Conservation (phyloP, 1,140 invertebrate genomes). For the Sipha flava region DNA sequence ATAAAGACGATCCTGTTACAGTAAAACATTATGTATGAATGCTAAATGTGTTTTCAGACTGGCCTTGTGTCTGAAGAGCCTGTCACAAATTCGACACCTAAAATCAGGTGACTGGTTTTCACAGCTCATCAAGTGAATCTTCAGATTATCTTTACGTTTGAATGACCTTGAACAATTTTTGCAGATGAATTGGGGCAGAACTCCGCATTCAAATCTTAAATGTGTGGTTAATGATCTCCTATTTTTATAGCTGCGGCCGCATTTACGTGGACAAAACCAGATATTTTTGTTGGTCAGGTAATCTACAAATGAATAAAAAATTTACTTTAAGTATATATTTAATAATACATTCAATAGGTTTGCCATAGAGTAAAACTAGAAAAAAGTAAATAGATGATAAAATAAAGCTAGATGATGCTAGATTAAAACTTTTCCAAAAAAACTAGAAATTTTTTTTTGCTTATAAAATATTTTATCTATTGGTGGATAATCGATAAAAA, state of each 20-base stretch:
- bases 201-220: slow-evolving; percentile 42
- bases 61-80: slow-evolving; percentile 46
- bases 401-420: too few species aligned
- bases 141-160: slow-evolving; percentile 22
- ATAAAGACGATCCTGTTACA: too few species aligned
- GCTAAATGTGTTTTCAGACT: slow-evolving; percentile 39
- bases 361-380: too few species aligned
- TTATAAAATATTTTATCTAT: too few species aligned
- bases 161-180: slow-evolving; percentile 20
- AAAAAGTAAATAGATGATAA: too few species aligned
- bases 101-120: slow-evolving; percentile 39
- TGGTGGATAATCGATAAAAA: too few species aligned
- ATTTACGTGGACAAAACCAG: slow-evolving; percentile 34
- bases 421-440: too few species aligned
- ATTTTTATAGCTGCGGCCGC: slow-evolving; percentile 42
- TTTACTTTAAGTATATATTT: too few species aligned
- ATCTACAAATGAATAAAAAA: not conserved
- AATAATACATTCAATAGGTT: too few species aligned
- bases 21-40: slow-evolving; percentile 35
- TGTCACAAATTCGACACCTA: slow-evolving; percentile 55
- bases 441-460: too few species aligned
- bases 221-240: slow-evolving; percentile 43
- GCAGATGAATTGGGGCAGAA: slow-evolving; percentile 39
- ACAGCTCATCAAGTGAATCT: slow-evolving; percentile 25
- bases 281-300: too few species aligned